Base-by-base conservation (phyloP, 2,797 vertebrate genomes). In the Morus bassanus region DNA sequence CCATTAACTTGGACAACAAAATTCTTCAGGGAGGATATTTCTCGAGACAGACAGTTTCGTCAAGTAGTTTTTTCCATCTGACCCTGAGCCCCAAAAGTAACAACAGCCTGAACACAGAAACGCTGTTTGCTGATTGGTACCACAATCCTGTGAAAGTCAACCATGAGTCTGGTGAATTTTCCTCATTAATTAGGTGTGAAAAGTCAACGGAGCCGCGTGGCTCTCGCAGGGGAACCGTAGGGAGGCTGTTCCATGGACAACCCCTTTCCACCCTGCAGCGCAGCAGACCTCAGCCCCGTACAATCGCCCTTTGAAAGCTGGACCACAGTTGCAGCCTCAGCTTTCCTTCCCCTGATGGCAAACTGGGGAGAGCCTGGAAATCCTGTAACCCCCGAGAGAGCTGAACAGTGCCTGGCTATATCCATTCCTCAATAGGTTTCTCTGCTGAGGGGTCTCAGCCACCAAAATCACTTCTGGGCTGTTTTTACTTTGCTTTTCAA, bases 141-240 rank as follows among this genome's bases (percentile, higher is more conserved):
- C 65, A 9, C 2, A 4, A 25, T 87, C 89, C 82, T 3, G 1
- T 64, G 87, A 86, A 92, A 43, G 88, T 25, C 93, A 70, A 17
- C 54, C 65, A 2, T 53, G 75, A 94, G 92, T 79, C 94, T 30
- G 82, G 41, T 27, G 91, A 79, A 59, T 88, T 96, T 93, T 64
- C 51, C 89, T 88, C 63, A 77, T 86, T 96, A 96, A 95, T 95
- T 89, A 93, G 88, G 94, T 96, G 96, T 67, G 96, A 95, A 95
- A 93, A 96, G 91, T 90, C 94, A 96, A 94, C 10, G 39, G 79
- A 96, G 94, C 92, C 14, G 0, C 6, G 16, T 89, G 91, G 81
- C 67, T 87, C 81, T 72, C 54, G 0, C 78, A 53, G 72, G 87
- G 94, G 84, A 92, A 56, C 64, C 9, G 2, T 46, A 77, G 85